Conservation (phyloP, 2,113 vertebrate genomes). For the Oxyura jamaicensis region DNA sequence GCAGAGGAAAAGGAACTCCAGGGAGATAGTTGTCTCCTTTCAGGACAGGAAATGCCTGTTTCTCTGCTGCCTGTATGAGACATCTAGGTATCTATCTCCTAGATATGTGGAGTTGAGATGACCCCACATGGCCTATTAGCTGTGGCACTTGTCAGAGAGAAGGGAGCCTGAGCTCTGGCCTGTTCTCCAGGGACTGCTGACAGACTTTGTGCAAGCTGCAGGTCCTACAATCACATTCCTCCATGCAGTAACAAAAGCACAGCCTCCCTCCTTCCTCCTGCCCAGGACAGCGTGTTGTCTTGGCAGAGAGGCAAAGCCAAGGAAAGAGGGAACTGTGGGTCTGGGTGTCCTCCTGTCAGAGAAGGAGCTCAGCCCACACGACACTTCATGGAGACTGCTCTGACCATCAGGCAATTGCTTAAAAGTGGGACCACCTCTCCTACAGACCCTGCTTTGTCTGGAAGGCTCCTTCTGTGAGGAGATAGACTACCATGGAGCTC, state of each 20-base stretch:
- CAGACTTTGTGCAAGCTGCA: neutral
- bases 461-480: neutral
- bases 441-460: neutral
- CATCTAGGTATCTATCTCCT: neutral
- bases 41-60: conserved; percentile 57
- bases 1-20: neutral
- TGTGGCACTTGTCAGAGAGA: neutral
- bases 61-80: neutral
- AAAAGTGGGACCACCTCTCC: neutral
- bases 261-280: neutral
- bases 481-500: neutral
- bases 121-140: neutral
- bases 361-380: accelerated
- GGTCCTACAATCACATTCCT: neutral
- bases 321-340: neutral
- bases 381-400: neutral
- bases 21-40: neutral
- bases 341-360: neutral
- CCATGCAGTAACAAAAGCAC: neutral
- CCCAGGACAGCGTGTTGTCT: neutral
- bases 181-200: neutral
- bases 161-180: neutral
- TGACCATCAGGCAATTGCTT: neutral
- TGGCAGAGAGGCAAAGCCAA: neutral
- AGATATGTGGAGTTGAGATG: neutral